These are phyloP conservation scores for Oxyruncus cristatus DNA, from an alignment of 2,113 vertebrate species.

Conservation along the genomic window DNA sequence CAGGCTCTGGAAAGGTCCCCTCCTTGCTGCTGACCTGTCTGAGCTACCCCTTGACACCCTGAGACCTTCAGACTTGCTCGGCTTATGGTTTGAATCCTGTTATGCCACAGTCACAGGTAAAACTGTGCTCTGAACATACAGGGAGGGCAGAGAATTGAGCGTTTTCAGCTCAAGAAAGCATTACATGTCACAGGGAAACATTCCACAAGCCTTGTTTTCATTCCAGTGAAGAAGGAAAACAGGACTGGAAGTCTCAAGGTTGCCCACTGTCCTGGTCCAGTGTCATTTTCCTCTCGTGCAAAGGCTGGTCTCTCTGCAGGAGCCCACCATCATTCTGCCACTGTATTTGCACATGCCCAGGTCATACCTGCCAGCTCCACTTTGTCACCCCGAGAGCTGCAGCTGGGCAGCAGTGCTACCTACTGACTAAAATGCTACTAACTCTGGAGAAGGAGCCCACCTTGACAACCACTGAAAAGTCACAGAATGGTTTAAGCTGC, in stretches of 20 bases:
- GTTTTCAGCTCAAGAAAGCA: neutral
- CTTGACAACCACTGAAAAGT: neutral
- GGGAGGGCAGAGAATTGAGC: neutral
- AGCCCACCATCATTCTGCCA: neutral
- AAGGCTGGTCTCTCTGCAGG: neutral
- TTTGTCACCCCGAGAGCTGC: neutral
- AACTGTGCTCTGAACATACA: neutral
- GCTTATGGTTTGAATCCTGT: neutral
- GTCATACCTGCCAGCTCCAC: neutral
- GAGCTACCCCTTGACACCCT: neutral
- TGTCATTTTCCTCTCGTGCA: neutral
- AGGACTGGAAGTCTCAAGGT: neutral
- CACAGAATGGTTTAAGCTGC: neutral
- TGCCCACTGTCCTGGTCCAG: neutral
- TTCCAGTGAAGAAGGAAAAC: neutral
- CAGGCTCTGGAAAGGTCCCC: neutral
- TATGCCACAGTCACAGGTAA: neutral
- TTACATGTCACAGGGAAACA: neutral
- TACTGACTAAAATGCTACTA: neutral
- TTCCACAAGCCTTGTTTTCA: neutral
- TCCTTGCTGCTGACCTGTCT: neutral
- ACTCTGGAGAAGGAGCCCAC: neutral
- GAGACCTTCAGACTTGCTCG: neutral
- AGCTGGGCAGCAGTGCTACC: neutral
- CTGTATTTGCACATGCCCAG: neutral